phyloP scores from a whole-genome alignment of 2,888 invertebrate species.

The Galeopsomyia nigrocyanea region DNA sequence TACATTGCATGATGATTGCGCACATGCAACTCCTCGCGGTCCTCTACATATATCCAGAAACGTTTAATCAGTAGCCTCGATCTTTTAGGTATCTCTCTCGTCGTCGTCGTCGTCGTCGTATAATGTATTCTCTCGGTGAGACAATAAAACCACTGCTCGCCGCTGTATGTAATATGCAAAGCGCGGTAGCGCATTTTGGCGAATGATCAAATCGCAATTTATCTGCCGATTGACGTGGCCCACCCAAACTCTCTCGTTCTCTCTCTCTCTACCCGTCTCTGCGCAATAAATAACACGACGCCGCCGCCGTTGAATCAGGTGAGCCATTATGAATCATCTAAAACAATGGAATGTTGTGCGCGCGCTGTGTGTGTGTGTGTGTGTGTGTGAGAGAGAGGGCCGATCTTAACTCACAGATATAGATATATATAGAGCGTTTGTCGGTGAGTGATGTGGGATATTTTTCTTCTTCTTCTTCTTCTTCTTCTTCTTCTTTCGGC shows the following conservation, averaged over 20 bases:
- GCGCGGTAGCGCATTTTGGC: conserved; percentile 22
- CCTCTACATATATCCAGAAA: neutral
- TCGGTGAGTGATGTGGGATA: no score
- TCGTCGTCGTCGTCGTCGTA: neutral
- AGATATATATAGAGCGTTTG: no score
- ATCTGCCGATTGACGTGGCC: conserved; percentile 41
- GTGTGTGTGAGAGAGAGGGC: conserved; percentile 60
- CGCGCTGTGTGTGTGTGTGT: no score
- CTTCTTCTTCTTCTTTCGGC: no score
- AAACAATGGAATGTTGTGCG: conserved; percentile 69
- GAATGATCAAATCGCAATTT: conserved; percentile 48
- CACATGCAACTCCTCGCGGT: no score
- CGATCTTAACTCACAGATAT: neutral
- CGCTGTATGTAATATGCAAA: neutral
- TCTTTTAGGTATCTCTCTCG: neutral
- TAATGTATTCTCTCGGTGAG: no score
- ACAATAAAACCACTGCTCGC: neutral
- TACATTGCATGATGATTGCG: no score
- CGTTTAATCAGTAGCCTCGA: neutral
- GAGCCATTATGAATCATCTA: conserved; percentile 66
- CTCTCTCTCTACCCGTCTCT: conserved; percentile 33
- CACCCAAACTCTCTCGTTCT: conserved; percentile 17
- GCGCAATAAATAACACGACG: conserved; percentile 65
- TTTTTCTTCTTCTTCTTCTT: no score
- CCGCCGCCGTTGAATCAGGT: neutral